These are phyloP conservation scores for Parthenolecanium corni DNA, from an alignment of 2,888 invertebrate genomes.

Conservation along the genomic window DNA sequence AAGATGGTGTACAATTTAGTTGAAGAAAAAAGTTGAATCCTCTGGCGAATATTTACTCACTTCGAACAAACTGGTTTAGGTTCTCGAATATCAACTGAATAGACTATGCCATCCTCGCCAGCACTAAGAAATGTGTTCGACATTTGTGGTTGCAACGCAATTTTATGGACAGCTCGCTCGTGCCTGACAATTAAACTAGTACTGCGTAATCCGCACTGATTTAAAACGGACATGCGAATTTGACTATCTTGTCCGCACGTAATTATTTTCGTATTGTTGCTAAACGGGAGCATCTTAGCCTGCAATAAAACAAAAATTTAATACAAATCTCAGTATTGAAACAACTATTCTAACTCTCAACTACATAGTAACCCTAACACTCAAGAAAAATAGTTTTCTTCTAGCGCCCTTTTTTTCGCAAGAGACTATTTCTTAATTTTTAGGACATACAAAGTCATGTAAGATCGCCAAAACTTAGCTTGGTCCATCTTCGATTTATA, in stretches of 20 bases:
- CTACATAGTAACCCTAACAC: too few relatives aligned
- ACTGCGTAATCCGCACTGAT: constrained; percentile 43
- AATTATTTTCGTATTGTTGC: constrained; percentile 68
- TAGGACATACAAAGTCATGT: too few relatives aligned
- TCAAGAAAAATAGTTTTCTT: too few relatives aligned
- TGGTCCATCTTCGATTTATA: too few relatives aligned
- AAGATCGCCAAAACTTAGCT: too few relatives aligned
- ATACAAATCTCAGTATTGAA: neutral
- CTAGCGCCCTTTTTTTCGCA: too few relatives aligned
- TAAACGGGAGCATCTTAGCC: constrained; percentile 71
- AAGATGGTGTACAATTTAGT: too few relatives aligned
- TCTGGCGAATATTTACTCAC: too few relatives aligned
- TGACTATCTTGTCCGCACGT: constrained; percentile 84
- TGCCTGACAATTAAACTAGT: constrained; percentile 56
- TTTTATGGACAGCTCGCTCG: constrained; percentile 69
- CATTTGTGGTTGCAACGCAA: constrained; percentile 61
- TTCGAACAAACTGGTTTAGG: constrained; percentile 39
- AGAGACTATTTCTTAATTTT: too few relatives aligned
- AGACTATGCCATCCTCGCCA: constrained; percentile 76
- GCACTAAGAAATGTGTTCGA: constrained; percentile 66
- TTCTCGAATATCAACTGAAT: constrained; percentile 68
- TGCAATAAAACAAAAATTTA: constrained; percentile 34
- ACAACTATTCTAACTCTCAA: too few relatives aligned
- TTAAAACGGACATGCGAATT: constrained; percentile 50
- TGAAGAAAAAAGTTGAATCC: too few relatives aligned